phyloP scores from a whole-genome alignment of 2,113 vertebrate species.

The Arothron firmamentum region DNA sequence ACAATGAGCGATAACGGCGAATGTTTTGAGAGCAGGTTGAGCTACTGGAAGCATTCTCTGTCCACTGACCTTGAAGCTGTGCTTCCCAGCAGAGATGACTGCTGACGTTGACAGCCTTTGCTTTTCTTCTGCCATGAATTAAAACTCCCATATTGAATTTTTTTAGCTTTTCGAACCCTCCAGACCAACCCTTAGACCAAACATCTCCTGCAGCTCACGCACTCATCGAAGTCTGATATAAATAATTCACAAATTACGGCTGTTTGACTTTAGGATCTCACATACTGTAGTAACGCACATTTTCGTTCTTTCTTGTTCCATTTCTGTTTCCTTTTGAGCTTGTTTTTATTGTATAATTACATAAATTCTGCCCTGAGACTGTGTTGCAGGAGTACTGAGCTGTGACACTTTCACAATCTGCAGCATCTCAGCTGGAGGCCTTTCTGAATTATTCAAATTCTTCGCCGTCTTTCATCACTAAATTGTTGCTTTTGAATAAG shows the following conservation, averaged over 20 bases:
- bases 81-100: background rate
- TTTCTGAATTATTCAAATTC: slow-evolving; percentile 8
- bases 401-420: background rate
- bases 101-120: background rate
- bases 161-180: background rate
- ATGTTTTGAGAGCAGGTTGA: background rate
- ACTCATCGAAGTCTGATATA: no score
- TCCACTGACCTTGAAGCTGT: slow-evolving; percentile 24
- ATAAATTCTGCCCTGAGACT: background rate
- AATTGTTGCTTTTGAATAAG: background rate
- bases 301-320: no score
- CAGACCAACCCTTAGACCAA: background rate
- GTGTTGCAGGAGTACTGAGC: slow-evolving; percentile 1
- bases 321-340: no score
- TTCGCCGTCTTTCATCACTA: background rate
- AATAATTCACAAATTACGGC: no score
- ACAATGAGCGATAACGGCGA: slow-evolving; percentile 15
- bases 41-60: background rate
- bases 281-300: no score
- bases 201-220: no score
- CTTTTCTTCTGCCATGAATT: background rate
- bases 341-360: no score
- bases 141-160: background rate
- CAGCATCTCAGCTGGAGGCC: background rate
- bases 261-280: no score